Base-by-base conservation (phyloP, 2,797 vertebrate species). In the Takifugu rubripes region DNA sequence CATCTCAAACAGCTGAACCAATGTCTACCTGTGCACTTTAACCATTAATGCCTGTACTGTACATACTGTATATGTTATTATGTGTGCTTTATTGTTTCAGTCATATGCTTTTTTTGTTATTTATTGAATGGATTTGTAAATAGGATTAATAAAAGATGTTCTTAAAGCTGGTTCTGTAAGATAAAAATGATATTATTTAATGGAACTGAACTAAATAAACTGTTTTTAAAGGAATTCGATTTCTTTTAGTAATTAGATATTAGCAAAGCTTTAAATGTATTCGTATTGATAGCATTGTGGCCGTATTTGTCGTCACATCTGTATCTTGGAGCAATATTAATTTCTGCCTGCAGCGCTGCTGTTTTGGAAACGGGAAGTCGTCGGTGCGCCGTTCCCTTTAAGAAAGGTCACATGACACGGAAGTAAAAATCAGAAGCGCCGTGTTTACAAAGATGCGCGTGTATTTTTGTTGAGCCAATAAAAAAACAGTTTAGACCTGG, bases 1-100 rank as follows among this genome's bases (percentile, higher is more conserved):
- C 59, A 68, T 81, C 72, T 68, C 59, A 75, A 74, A 74, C 57
- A 81, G 73, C 81, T 70, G 62, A 82, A 80, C 72, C 75, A 75
- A 68, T 77, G 77, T 83, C 86, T 79, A 84, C 77, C 75, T 83
- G 84, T 85, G 84, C 85, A 89, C 85, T 89, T 87, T 82, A 86
- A 72, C 82, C 85, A 81, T 84, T 62, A 76, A 75, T 83, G 84
- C 83, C 80, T 86, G 75, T 76, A 72, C 59, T 55, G 42, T 66
- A 68, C 52, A 64, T 83, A 21, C 46, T 48, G 17, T 21, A 21
- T 53, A 75, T 70, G 51, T 54, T 64, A 71, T 56, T 64, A 71
- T 36, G 16, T 66, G 60, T 59, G 61, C 12, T 25, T 14, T 52
- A 66, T 80, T 49, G 36, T 82, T 84, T 83, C 59, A 74, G 69